Evolutionary conservation across 2,888 invertebrate species (phyloP).

Genomic region (Enchytraeus crypticus): DNA sequence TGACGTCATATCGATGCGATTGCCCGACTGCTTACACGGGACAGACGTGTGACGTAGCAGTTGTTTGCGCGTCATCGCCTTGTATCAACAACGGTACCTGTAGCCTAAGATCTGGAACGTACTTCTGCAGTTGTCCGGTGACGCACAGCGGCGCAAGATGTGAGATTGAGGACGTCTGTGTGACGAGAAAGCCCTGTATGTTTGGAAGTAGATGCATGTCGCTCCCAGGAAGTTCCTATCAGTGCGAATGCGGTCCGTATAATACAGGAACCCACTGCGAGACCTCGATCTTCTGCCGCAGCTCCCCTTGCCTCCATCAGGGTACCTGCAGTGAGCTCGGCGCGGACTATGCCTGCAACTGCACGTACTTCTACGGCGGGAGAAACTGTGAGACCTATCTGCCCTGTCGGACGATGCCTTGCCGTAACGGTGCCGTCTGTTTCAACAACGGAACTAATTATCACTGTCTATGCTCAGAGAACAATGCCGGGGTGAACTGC

Average conservation of each 20-base stretch:
- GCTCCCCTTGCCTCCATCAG: conserved; percentile 29
- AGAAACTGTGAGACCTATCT: conserved; percentile 21
- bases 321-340: conserved; percentile 10
- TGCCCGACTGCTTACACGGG: conserved; percentile 29
- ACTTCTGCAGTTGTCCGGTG: conserved; percentile 13
- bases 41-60: conserved; percentile 24
- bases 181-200: conserved; percentile 6
- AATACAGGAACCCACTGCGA: conserved; percentile 21
- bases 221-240: background rate
- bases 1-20: conserved; percentile 12
- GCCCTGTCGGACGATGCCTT: conserved; percentile 24
- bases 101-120: background rate
- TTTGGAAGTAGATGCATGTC: conserved; percentile 3
- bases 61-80: conserved; percentile 23
- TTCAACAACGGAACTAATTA: conserved; percentile 11
- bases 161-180: conserved; percentile 4
- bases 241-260: conserved; percentile 16
- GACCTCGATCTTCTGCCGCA: conserved; percentile 24
- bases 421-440: conserved; percentile 20
- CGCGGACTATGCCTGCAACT: conserved; percentile 15
- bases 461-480: conserved; percentile 15
- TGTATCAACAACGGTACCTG: conserved; percentile 21
- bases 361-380: conserved; percentile 19
- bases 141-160: conserved; percentile 20
- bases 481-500: conserved; percentile 19